Evolutionary conservation across 2,797 vertebrate genomes (phyloP).

Genomic region (Botia kubotai): DNA sequence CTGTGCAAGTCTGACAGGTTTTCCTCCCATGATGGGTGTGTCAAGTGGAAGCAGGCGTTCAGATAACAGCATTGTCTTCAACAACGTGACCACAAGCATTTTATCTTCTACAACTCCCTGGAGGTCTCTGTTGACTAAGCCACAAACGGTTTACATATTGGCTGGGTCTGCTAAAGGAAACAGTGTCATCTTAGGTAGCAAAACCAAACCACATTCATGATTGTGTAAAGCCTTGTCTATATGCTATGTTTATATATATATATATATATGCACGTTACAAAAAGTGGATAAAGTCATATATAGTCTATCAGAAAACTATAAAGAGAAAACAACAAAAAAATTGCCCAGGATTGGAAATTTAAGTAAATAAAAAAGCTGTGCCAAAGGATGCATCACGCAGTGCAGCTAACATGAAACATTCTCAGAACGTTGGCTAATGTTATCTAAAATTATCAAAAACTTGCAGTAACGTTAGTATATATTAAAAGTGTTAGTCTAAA

Average conservation of each 20-base stretch:
- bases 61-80: slow-evolving; percentile 25
- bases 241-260: not conserved
- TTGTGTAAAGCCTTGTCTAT: not conserved
- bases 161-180: not conserved
- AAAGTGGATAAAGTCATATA: too few relatives aligned
- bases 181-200: not conserved
- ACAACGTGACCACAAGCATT: slow-evolving; percentile 22
- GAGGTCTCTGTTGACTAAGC: slow-evolving; percentile 9
- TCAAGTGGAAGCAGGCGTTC: slow-evolving; percentile 18
- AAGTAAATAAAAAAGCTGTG: too few relatives aligned
- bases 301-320: too few relatives aligned
- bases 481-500: too few relatives aligned
- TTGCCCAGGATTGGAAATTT: too few relatives aligned
- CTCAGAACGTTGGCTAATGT: too few relatives aligned
- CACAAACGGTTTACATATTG: slow-evolving; percentile 8
- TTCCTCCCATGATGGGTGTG: slow-evolving; percentile 36
- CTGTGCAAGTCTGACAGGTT: slow-evolving; percentile 51
- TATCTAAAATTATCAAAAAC: too few relatives aligned
- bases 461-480: too few relatives aligned
- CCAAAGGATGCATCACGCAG: slow-evolving; percentile 23
- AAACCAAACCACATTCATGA: not conserved
- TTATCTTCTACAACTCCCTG: slow-evolving; percentile 4
- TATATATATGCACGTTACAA: not conserved
- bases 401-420: too few relatives aligned
- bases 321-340: too few relatives aligned